phyloP scores from a whole-genome alignment of 2,888 invertebrate species.

The Serripes groenlandicus region DNA sequence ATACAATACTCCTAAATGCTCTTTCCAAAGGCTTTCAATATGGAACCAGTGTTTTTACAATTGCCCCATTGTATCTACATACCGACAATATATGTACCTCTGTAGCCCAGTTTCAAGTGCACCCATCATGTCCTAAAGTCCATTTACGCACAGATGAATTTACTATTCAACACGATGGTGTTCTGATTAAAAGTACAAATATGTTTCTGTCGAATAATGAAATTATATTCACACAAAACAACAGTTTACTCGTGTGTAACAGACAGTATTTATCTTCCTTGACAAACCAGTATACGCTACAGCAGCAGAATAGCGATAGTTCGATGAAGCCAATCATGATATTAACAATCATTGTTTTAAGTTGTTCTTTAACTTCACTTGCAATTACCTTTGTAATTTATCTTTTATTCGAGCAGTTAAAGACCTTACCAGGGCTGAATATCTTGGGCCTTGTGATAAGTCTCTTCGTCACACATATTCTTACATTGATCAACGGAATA shows the following conservation, averaged over 20 bases:
- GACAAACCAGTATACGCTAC: no score
- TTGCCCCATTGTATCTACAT: not conserved
- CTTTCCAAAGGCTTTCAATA: not conserved
- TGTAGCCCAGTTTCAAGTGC: not conserved
- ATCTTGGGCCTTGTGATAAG: conserved; percentile 31
- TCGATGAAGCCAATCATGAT: not conserved
- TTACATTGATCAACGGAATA: conserved; percentile 31
- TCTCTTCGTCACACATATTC: conserved; percentile 24
- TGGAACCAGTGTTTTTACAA: not conserved
- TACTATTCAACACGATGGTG: not conserved
- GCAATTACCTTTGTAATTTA: conserved; percentile 32
- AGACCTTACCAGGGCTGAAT: conserved; percentile 54
- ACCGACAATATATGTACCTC: not conserved
- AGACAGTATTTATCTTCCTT: not conserved
- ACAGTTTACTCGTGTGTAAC: not conserved
- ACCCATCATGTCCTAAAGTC: conserved; percentile 9
- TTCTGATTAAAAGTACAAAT: not conserved
- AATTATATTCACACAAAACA: not conserved
- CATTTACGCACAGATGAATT: not conserved
- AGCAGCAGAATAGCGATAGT: not conserved
- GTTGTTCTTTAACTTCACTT: conserved; percentile 35
- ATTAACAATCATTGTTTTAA: conserved; percentile 33
- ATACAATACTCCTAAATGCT: not conserved
- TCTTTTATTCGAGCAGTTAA: conserved; percentile 20
- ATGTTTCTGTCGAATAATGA: not conserved